phyloP scores from a whole-genome alignment of 2,113 vertebrate species.

The Gymnobelideus leadbeateri region DNA sequence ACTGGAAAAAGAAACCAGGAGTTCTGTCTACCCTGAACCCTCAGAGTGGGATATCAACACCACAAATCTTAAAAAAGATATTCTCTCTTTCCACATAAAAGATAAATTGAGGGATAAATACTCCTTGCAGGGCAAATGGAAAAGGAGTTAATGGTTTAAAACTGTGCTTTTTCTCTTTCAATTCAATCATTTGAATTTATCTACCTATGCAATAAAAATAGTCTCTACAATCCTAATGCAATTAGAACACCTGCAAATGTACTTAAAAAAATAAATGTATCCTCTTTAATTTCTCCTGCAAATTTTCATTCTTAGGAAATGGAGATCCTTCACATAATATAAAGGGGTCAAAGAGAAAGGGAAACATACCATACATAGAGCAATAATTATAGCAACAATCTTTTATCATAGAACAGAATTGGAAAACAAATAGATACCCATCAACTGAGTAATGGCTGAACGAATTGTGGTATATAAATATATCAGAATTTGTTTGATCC shows the following conservation, averaged over 20 bases:
- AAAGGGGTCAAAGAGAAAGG: neutral
- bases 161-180: slow-evolving; percentile 25
- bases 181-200: slow-evolving; percentile 20
- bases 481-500: neutral
- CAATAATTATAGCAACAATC: neutral
- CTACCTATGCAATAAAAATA: neutral
- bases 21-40: neutral
- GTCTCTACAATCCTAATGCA: neutral
- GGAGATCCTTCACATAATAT: neutral
- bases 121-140: slow-evolving; percentile 30
- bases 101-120: neutral
- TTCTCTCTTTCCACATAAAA: slow-evolving; percentile 40
- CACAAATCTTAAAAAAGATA: slow-evolving; percentile 46
- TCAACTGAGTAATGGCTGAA: neutral
- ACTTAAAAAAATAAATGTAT: neutral
- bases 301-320: neutral
- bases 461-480: neutral
- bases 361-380: neutral
- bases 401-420: neutral
- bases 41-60: neutral
- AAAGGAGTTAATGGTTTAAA: slow-evolving; percentile 18
- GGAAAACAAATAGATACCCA: neutral
- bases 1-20: slow-evolving; percentile 6
- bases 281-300: neutral
- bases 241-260: neutral